Evolutionary conservation across 2,797 vertebrate genomes (phyloP), one percentile per base, ranked within the genome.

Genomic region (Rhodeus uyekii): DNA sequence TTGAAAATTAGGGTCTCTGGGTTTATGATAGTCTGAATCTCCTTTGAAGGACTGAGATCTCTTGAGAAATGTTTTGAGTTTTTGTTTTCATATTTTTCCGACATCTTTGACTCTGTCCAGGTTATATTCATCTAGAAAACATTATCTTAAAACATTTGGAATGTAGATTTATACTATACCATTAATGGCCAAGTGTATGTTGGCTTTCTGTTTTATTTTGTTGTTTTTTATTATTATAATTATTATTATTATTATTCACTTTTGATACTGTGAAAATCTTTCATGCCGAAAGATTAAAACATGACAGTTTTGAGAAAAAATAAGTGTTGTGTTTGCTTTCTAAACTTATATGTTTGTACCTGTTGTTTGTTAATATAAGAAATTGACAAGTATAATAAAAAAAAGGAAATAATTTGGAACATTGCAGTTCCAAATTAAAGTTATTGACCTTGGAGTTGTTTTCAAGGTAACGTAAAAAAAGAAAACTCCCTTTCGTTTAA

Each of bases 201-300:
- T 94, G 95, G 94, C 93, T 92, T 80, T 78, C 46, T 86, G 63
- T 82, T 80, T 81, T 78, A 63, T 77, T 72, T 78, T 61, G 46
- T 65, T 77, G 27, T 86, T 80, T 89, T 92, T 93, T 93, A 55
- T 83, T 50, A 79, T 87, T 83, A 88, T 86, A 80, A 82, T 85
- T 50, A 69, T 87, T 76, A 89, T 91, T 92, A 93, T 94, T 92
- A 92, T 93, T 94, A 94, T 94, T 96, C 95, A 95, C 94, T 97
- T 97, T 97, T 97, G 95, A 97, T 97, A 97, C 96, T 97, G 96
- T 97, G 96, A 97, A 97, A 94, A 96, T 97, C 95, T 97, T 97
- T 97, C 96, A 83, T 93, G 93, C 88, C 67, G 96, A 96, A 96
- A 96, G 96, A 97, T 97, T 95, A 95, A 95, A 95, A 96, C 94